A percentile compares a stretch with the other conserved stretches of the same genome.
Evolutionary conservation across 92 coral and sea anemone species (phyloP).

Genomic region (Parazoanthus swiftii): DNA sequence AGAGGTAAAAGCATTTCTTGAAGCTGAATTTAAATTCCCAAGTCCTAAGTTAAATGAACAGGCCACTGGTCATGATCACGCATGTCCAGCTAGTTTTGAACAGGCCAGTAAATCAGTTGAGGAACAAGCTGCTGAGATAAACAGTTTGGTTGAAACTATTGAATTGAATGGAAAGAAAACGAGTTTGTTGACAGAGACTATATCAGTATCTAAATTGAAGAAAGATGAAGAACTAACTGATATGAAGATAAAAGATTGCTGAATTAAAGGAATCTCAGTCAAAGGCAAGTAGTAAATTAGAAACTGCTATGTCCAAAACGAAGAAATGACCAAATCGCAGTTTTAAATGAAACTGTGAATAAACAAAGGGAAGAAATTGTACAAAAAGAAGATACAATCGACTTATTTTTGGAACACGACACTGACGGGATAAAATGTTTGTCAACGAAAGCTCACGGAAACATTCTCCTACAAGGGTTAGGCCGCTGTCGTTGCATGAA

Average conservation of each 20-base stretch:
- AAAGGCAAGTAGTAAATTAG: conserved; percentile 1
- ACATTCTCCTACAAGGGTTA: too few relatives aligned
- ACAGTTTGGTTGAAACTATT: not conserved
- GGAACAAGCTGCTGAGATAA: not conserved
- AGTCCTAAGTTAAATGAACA: not conserved
- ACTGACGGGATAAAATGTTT: not conserved
- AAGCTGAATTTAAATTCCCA: conserved; percentile 9
- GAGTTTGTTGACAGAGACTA: not conserved
- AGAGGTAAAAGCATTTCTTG: not conserved
- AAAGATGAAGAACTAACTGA: conserved; percentile 1
- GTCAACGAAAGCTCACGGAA: too few relatives aligned
- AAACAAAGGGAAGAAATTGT: not conserved
- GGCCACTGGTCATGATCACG: not conserved
- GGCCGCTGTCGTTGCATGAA: too few relatives aligned
- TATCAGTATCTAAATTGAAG: conserved; percentile 3
- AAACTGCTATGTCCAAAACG: conserved; percentile 9
- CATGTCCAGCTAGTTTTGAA: not conserved
- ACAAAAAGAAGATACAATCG: not conserved
- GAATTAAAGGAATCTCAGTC: conserved; percentile 1
- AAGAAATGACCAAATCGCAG: conserved; percentile 8
- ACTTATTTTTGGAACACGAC: conserved; percentile 1
- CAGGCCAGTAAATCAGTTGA: not conserved
- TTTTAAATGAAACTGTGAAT: not conserved
- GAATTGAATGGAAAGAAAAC: not conserved
- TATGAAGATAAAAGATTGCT: not conserved